Conservation (phyloP, 2,113 vertebrate species). For the Gallinago undulata region DNA sequence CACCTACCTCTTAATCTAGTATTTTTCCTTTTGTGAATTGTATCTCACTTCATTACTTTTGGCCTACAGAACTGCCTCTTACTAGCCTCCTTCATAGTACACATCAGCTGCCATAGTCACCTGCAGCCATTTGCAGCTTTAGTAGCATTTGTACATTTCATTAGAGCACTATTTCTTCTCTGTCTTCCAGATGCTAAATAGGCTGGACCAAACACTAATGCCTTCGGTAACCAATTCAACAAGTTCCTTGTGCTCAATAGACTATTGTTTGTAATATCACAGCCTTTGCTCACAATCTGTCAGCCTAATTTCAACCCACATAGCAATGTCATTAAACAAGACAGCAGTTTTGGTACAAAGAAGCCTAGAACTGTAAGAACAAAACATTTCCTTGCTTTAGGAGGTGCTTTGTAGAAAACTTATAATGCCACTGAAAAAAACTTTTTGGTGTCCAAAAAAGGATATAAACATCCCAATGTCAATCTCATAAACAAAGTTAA, state of each 20-base stretch:
- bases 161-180: background rate
- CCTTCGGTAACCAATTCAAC: constrained; percentile 47
- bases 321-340: constrained; percentile 58
- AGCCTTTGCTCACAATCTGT: constrained; percentile 60
- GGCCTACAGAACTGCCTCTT: background rate
- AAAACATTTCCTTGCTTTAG: background rate
- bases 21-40: background rate
- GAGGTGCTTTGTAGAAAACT: background rate
- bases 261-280: constrained; percentile 52
- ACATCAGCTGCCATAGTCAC: background rate
- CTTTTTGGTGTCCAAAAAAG: background rate
- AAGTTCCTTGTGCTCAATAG: constrained; percentile 37
- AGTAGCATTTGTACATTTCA: constrained; percentile 17
- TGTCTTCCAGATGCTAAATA: constrained; percentile 48
- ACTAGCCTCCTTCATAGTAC: background rate
- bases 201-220: constrained; percentile 1
- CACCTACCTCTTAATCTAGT: background rate
- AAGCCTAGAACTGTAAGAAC: constrained; percentile 22
- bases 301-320: constrained; percentile 53
- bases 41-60: background rate
- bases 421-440: background rate
- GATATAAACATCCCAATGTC: background rate
- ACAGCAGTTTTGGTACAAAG: constrained; percentile 17
- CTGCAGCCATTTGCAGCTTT: constrained; percentile 14
- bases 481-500: background rate